These are phyloP conservation scores for Ladona fulva DNA, from an alignment of 1,140 invertebrate genomes.

Conservation along the genomic window DNA sequence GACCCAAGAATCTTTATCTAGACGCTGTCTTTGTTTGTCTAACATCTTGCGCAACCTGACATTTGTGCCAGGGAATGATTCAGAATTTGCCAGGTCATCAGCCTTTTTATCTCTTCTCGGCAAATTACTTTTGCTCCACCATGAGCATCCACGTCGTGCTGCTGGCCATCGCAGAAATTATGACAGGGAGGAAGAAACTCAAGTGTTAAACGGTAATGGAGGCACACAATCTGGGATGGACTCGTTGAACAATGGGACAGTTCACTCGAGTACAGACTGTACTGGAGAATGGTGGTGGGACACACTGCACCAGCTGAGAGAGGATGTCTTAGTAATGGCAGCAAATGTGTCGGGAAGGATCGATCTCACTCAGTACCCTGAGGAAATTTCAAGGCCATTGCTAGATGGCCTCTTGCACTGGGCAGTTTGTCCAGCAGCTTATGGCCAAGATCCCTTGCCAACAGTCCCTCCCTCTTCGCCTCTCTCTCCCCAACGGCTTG, in stretches of 20 bases:
- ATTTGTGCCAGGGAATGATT: constrained; percentile 95
- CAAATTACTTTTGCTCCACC: constrained; percentile 77
- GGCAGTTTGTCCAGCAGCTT: constrained; percentile 89
- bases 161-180: constrained; percentile 69
- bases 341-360: constrained; percentile 90
- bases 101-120: constrained; percentile 84
- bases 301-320: constrained; percentile 78
- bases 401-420: constrained; percentile 91
- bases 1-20: constrained; percentile 74
- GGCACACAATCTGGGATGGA: constrained; percentile 63
- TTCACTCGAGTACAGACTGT: constrained; percentile 32
- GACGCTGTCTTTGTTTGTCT: constrained; percentile 81
- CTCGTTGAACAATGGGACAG: constrained; percentile 26
- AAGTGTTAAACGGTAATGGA: constrained; percentile 68
- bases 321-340: constrained; percentile 87
- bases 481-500: constrained; percentile 84
- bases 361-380: constrained; percentile 75
- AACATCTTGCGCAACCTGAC: constrained; percentile 92
- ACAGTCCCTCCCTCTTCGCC: constrained; percentile 60
- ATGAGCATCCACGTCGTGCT: constrained; percentile 75
- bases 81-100: constrained; percentile 79
- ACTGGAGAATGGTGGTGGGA: constrained; percentile 84
- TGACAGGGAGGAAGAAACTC: constrained; percentile 72
- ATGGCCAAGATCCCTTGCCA: constrained; percentile 88
- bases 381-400: constrained; percentile 84